phyloP scores from a whole-genome alignment of 2,113 vertebrate genomes.

The Mirza zaza region DNA sequence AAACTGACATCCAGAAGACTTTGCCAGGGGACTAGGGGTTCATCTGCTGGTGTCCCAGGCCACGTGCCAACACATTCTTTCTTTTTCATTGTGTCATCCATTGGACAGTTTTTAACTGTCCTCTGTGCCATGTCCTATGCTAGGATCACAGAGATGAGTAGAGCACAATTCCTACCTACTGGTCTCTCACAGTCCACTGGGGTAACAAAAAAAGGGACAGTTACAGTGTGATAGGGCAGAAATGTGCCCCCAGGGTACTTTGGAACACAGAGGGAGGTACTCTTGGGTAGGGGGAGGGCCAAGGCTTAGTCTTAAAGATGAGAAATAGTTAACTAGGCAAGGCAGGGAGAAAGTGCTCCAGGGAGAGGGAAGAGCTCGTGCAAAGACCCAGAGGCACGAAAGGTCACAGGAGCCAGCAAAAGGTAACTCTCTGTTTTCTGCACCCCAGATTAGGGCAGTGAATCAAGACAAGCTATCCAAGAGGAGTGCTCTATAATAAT shows the following conservation, averaged over 20 bases:
- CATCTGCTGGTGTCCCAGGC: not conserved
- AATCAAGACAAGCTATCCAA: not conserved
- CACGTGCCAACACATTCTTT: rapidly evolving
- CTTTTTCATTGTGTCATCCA: not conserved
- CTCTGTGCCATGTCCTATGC: not conserved
- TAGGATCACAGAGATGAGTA: not conserved
- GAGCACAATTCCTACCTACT: not conserved
- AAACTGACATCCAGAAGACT: not conserved
- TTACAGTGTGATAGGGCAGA: not conserved
- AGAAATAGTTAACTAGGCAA: not conserved
- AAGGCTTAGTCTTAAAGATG: not conserved
- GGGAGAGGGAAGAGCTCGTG: not conserved
- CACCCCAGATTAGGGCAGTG: not conserved
- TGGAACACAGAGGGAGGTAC: not conserved
- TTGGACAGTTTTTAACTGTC: not conserved
- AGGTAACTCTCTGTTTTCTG: not conserved
- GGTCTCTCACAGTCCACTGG: not conserved
- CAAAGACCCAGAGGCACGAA: not conserved
- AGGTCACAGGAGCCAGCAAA: not conserved
- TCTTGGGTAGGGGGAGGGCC: not conserved
- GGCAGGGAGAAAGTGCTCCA: not conserved
- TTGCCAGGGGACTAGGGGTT: not conserved
- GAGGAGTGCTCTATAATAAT: not conserved
- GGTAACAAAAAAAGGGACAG: not conserved
- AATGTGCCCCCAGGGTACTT: not conserved